A percentile compares a stretch with the other conserved stretches of the same genome.
phyloP scores from a whole-genome alignment of 1,140 invertebrate genomes.

The Caenorhabditis remanei region DNA sequence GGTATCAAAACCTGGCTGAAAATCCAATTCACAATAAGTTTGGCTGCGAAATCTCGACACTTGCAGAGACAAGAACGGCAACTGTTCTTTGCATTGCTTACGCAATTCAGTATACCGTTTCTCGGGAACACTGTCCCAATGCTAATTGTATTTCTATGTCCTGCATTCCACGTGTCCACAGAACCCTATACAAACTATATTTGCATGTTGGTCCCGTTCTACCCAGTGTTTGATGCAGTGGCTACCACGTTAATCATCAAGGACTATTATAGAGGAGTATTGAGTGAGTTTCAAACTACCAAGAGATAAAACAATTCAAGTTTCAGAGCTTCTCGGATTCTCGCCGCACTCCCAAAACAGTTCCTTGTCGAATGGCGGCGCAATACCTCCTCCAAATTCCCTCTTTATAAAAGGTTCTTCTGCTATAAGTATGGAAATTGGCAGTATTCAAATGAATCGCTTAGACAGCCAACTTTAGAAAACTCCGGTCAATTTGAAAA shows the following conservation, averaged over 20 bases:
- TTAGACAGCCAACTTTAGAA: neutral
- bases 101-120: constrained; percentile 14
- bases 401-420: neutral
- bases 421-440: neutral
- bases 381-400: neutral
- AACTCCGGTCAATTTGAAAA: neutral
- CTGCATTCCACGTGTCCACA: neutral
- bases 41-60: neutral
- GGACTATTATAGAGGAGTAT: constrained; percentile 10
- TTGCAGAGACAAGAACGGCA: constrained; percentile 21
- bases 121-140: neutral
- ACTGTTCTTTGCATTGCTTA: constrained; percentile 5
- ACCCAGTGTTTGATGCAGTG: neutral
- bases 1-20: constrained; percentile 1
- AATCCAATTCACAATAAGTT: neutral
- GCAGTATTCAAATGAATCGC: neutral
- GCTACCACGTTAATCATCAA: neutral
- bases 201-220: constrained; percentile 8
- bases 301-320: neutral
- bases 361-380: neutral
- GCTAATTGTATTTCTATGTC: neutral
- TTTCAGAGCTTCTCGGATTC: constrained; percentile 14
- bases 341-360: neutral
- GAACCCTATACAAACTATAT: constrained; percentile 31
- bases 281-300: neutral